Evolutionary conservation across 2,797 vertebrate species (phyloP).

Genomic region (Tapera naevia): DNA sequence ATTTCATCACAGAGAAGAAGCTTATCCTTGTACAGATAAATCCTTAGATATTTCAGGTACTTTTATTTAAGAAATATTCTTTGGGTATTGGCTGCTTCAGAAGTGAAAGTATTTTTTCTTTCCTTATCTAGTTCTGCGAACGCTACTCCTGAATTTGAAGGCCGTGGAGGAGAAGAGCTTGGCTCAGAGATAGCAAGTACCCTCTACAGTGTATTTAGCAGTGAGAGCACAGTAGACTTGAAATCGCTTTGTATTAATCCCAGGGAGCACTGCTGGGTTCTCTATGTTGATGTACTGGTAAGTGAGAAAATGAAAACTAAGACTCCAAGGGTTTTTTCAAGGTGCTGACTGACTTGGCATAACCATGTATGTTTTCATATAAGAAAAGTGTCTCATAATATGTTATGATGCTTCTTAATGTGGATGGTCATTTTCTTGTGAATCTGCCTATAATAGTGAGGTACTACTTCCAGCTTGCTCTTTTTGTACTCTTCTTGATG

Average conservation of each 20-base stretch:
- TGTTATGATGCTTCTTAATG: background rate
- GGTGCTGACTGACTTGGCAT: background rate
- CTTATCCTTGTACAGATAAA: background rate
- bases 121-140: conserved; percentile 88
- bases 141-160: conserved; percentile 95
- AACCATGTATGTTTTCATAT: background rate
- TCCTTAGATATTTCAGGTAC: background rate
- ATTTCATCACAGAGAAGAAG: background rate
- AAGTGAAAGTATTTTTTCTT: background rate
- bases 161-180: conserved; percentile 94
- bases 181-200: conserved; percentile 90
- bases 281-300: conserved; percentile 96
- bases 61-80: background rate
- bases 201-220: conserved; percentile 91
- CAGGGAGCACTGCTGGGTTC: conserved; percentile 93
- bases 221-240: conserved; percentile 84
- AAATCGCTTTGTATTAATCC: conserved; percentile 86
- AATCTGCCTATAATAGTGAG: background rate
- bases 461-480: background rate
- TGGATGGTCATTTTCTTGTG: background rate
- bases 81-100: background rate
- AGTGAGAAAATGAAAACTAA: conserved; percentile 54
- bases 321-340: background rate
- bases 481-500: background rate
- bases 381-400: background rate